Evolutionary conservation across 2,797 vertebrate genomes (phyloP).

Genomic region (Enteromius fasciolatus): DNA sequence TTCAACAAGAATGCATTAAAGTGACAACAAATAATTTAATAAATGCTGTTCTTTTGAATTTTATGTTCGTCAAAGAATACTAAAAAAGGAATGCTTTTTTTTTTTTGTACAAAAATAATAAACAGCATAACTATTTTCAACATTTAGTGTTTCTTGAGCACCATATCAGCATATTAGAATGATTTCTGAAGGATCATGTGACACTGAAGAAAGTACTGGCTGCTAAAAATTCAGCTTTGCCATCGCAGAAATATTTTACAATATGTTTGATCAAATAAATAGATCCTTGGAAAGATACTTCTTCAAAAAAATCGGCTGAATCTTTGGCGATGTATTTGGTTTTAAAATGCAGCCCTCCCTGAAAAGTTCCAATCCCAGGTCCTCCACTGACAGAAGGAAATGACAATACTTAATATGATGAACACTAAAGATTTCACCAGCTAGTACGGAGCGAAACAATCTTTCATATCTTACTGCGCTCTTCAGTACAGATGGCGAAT

Average conservation of each 20-base stretch:
- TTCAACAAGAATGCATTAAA: neutral
- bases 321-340: neutral
- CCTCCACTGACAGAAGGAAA: neutral
- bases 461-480: neutral
- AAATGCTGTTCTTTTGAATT: neutral
- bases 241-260: neutral
- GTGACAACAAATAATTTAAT: neutral
- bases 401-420: slow-evolving; percentile 17
- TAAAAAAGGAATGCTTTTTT: neutral
- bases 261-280: neutral
- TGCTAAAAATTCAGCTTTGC: slow-evolving; percentile 14
- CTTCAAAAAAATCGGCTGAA: neutral
- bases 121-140: neutral
- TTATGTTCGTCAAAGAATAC: neutral
- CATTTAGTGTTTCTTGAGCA: neutral
- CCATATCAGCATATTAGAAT: neutral
- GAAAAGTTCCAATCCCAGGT: neutral
- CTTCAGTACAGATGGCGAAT: neutral
- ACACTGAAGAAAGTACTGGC: neutral
- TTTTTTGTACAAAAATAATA: neutral
- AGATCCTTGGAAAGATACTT: neutral
- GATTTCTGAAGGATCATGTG: neutral
- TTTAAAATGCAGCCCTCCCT: neutral
- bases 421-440: neutral
- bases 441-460: neutral